Evolutionary conservation across 2,113 vertebrate species (phyloP).

Genomic region (Pseudorasbora parva): DNA sequence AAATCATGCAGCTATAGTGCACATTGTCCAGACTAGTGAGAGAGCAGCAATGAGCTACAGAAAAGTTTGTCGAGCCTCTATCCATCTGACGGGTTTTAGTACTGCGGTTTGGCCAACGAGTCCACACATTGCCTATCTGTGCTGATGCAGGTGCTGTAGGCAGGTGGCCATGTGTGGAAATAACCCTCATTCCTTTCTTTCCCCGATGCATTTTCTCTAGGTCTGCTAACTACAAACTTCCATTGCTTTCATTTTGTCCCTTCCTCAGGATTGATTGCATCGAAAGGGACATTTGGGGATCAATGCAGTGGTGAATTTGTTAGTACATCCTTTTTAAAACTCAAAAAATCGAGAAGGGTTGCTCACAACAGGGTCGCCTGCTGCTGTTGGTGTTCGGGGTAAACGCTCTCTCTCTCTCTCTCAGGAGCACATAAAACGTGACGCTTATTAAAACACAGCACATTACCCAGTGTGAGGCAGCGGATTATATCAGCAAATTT

Average conservation of each 20-base stretch:
- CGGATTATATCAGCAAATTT: constrained; percentile 3
- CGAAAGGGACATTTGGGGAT: neutral
- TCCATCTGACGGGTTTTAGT: no score
- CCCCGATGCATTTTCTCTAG: neutral
- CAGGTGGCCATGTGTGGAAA: no score
- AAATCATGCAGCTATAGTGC: no score
- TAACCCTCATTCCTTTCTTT: neutral
- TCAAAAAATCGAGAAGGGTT: neutral
- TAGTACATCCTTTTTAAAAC: neutral
- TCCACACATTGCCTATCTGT: no score
- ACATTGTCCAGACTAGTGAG: no score
- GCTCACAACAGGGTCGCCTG: neutral
- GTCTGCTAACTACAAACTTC: neutral
- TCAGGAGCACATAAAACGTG: no score
- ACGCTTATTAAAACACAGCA: neutral
- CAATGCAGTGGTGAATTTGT: neutral
- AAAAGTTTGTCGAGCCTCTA: no score
- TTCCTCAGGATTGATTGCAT: neutral
- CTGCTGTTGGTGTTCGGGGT: neutral
- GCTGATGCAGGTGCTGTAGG: neutral
- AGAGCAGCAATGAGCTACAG: no score
- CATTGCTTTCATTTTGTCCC: no score
- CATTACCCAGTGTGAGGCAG: neutral
- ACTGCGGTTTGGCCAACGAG: no score
- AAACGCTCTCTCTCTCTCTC: neutral